Conservation (phyloP, 2,888 invertebrate genomes). For the Dryocosmus kuriphilus region DNA sequence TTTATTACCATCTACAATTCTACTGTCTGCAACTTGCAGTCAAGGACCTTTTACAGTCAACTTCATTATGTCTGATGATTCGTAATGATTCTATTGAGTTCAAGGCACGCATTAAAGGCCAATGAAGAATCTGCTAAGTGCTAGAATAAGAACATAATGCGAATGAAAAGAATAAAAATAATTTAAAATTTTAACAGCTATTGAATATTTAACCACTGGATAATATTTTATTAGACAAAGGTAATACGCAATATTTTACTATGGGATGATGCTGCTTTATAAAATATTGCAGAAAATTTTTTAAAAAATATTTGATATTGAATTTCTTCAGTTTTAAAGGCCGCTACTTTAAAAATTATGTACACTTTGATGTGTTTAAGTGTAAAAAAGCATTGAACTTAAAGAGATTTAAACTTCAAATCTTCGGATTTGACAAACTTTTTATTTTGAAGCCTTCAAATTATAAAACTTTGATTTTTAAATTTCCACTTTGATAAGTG, state of each 20-base stretch:
- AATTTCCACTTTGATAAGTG: too few relatives aligned
- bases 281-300: neutral
- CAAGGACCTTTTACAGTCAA: conserved; percentile 51
- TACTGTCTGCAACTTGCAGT: conserved; percentile 40
- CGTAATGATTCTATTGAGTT: conserved; percentile 66
- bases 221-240: too few relatives aligned
- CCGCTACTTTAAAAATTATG: too few relatives aligned
- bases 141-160: neutral
- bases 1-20: conserved; percentile 36
- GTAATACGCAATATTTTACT: neutral
- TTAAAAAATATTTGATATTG: too few relatives aligned
- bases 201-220: too few relatives aligned
- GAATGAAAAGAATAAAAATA: neutral
- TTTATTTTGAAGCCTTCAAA: too few relatives aligned
- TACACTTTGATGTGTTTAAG: too few relatives aligned
- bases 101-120: conserved; percentile 56
- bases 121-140: neutral
- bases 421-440: too few relatives aligned
- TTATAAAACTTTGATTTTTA: too few relatives aligned
- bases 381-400: too few relatives aligned
- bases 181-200: neutral
- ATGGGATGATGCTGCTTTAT: neutral
- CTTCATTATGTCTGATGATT: conserved; percentile 64
- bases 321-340: too few relatives aligned
- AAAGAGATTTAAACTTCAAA: too few relatives aligned